phyloP scores from a whole-genome alignment of 2,797 vertebrate genomes.

The Danio jaintianensis region DNA sequence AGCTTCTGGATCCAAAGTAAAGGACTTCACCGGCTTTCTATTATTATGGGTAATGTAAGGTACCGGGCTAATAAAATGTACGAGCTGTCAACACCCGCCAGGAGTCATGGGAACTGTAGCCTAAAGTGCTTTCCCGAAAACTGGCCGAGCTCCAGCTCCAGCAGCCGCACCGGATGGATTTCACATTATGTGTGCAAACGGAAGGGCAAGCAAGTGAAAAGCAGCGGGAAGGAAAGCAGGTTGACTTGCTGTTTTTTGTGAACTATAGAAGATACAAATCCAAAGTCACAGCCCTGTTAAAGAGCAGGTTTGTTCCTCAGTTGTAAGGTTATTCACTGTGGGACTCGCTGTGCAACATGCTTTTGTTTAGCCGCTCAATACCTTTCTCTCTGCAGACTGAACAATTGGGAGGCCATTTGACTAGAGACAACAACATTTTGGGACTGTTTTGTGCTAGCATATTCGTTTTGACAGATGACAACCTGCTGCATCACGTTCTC shows the following conservation, averaged over 20 bases:
- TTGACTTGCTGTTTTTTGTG: slow-evolving; percentile 19
- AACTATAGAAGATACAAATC: background rate
- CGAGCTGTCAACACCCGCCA: slow-evolving; percentile 25
- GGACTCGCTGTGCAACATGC: background rate
- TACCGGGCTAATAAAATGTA: slow-evolving; percentile 34
- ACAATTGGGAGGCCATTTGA: background rate
- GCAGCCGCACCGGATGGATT: background rate
- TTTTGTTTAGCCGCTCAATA: background rate
- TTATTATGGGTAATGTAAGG: slow-evolving; percentile 37
- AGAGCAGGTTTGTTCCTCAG: slow-evolving; percentile 14
- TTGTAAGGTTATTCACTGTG: background rate
- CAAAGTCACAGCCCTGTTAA: slow-evolving; percentile 9
- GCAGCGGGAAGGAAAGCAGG: background rate
- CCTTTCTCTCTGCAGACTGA: background rate
- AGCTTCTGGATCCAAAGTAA: background rate
- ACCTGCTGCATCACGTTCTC: background rate
- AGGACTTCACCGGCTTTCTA: slow-evolving; percentile 21
- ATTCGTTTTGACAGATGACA: slow-evolving; percentile 16
- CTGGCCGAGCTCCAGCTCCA: slow-evolving; percentile 13
- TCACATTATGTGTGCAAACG: slow-evolving; percentile 26
- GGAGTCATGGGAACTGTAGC: slow-evolving; percentile 20
- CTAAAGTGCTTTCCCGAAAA: slow-evolving; percentile 24
- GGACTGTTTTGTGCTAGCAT: background rate
- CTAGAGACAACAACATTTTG: background rate
- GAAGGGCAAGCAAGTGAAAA: slow-evolving; percentile 20